Evolutionary conservation across 2,888 invertebrate genomes (phyloP).

Genomic region (Coenonympha arcania): DNA sequence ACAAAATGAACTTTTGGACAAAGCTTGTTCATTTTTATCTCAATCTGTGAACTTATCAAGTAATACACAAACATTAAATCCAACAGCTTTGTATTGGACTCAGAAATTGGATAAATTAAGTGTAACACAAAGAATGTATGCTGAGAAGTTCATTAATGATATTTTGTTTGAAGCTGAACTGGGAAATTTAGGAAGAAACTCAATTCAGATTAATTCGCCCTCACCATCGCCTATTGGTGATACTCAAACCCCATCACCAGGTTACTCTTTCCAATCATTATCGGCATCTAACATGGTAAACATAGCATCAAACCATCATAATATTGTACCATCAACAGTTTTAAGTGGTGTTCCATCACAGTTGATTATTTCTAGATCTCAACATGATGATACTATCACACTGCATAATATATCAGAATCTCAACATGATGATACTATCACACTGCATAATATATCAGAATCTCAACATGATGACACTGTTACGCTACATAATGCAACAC

Average conservation of each 20-base stretch:
- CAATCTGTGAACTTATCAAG: background rate
- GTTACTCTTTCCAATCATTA: no score
- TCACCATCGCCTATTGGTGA: background rate
- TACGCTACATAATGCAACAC: no score
- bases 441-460: no score
- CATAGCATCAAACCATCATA: background rate
- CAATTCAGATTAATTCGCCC: conserved; percentile 26
- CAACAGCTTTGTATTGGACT: background rate
- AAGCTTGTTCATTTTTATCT: background rate
- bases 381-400: no score
- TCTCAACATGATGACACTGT: no score
- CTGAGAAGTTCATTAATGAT: conserved; percentile 33
- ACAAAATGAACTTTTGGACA: background rate
- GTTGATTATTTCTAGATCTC: no score
- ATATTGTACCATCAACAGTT: no score
- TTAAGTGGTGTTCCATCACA: no score
- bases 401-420: no score
- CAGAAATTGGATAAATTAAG: conserved; percentile 14
- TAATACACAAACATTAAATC: no score
- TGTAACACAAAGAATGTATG: conserved; percentile 29
- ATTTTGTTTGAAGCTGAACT: conserved; percentile 31
- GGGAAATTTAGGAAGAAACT: conserved; percentile 27
- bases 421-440: no score
- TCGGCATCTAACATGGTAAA: no score
- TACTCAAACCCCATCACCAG: background rate